These are phyloP conservation scores for Drosophila chauvacae DNA, from an alignment of 1,140 invertebrate species.

Conservation along the genomic window DNA sequence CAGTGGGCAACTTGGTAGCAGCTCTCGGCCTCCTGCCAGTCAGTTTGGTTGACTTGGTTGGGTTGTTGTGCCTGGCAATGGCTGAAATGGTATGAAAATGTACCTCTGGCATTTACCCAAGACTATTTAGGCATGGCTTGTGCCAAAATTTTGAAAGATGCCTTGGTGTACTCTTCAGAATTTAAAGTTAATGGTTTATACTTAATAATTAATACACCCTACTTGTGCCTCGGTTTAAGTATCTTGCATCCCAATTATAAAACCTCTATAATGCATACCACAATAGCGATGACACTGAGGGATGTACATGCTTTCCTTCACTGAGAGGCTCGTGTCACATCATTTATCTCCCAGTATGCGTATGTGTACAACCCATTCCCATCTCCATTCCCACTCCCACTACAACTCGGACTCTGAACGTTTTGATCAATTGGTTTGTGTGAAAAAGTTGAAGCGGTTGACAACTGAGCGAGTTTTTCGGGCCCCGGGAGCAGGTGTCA, in stretches of 20 bases:
- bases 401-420: constrained; percentile 7
- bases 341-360: constrained; percentile 27
- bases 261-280: neutral
- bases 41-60: constrained; percentile 19
- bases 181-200: too few species aligned
- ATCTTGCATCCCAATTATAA: too few species aligned
- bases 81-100: constrained; percentile 3
- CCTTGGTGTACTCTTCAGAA: neutral
- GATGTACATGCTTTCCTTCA: neutral
- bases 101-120: constrained; percentile 13
- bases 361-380: constrained; percentile 6
- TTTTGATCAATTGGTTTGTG: constrained; percentile 54
- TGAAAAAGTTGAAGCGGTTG: constrained; percentile 49
- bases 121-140: neutral
- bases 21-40: constrained; percentile 18
- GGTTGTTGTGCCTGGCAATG: constrained; percentile 4
- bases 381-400: neutral
- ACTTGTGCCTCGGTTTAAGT: too few species aligned
- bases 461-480: constrained; percentile 41
- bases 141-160: neutral
- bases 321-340: neutral
- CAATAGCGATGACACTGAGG: neutral
- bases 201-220: neutral
- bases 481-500: constrained; percentile 44
- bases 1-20: constrained; percentile 24